Evolutionary conservation across 2,888 invertebrate genomes (phyloP), one percentile per base, ranked within the genome.

Genomic region (Scotopteryx bipunctaria): DNA sequence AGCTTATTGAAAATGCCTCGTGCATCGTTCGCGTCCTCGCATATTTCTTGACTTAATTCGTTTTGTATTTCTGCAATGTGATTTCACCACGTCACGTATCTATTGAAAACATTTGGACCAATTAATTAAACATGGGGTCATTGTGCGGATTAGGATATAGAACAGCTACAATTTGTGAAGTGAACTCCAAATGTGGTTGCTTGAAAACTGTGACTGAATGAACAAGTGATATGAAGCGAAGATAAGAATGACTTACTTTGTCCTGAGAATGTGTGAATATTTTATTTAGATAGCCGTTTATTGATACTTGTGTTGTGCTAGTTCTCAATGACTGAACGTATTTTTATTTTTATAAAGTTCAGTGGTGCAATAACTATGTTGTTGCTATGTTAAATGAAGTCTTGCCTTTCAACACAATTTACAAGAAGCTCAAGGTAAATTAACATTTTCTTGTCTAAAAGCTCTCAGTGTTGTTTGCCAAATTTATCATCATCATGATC

Each of bases 1-100:
- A 76, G 71, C 75, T 78, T 76, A 78, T 85, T 81, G 80, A 78
- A 81, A 82, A 81, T 76, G 74, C 67, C 61, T 64, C 67, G 69
- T 76, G 76, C 81, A 71, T 74, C 69, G 32, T 52, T 36, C 33
- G 33, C 41, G 25, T 52, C 71, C 69, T 66, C 63, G 66, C 47
- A 51, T 64, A 61, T 57, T 51, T 33, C 41, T 41, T 38, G 60
- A 53, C 49, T 55, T 57, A 61, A 68, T 62, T 53, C 61, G 57
- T 68, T 68, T 54, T 36, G 52, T 46, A 47, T 51, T 51, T 53
- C 46, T 38, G 48, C 57, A 27, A 54, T 48, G 49, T 55, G 36
- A 50, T 56, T 53, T 55, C 42, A 43, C 55, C 50, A 5, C 17
- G 49, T 49, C 53, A 40, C 52, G 57, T 33, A 55, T 62, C 50